Percentiles rank a stretch among this genome's conserved stretches.
These are phyloP conservation scores for Lates japonicus DNA, from an alignment of 2,797 vertebrate species.

Conservation along the genomic window DNA sequence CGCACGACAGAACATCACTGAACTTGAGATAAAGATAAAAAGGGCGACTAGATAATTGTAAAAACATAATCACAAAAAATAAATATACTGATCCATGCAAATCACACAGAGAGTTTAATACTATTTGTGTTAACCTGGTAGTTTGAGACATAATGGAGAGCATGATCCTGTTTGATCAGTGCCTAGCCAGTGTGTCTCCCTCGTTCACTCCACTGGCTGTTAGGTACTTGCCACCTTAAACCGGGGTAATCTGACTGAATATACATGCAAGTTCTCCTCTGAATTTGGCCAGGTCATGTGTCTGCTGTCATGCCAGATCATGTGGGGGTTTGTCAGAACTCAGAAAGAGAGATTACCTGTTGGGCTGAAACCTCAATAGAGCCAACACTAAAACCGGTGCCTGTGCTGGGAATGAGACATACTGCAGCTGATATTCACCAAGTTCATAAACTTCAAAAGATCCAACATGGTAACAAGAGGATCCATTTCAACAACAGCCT, in stretches of 20 bases:
- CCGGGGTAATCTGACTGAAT: conserved; percentile 14
- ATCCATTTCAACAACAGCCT: not conserved
- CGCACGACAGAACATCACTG: not conserved
- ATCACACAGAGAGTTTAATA: not conserved
- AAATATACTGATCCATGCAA: not conserved
- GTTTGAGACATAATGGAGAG: not conserved
- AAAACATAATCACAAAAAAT: not conserved
- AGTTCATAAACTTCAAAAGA: not conserved
- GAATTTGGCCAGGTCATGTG: conserved; percentile 36
- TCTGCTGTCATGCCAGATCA: conserved; percentile 40
- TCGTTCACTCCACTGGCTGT: conserved; percentile 30
- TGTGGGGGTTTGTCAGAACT: conserved; percentile 26
- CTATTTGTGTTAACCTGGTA: not conserved
- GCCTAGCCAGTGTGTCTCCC: conserved; percentile 1
- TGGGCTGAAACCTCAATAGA: conserved; percentile 10
- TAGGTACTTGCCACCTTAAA: conserved; percentile 31
- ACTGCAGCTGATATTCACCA: not conserved
- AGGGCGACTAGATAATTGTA: not conserved
- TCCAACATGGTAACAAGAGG: not conserved
- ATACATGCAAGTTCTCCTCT: not conserved
- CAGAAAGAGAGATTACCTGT: conserved; percentile 35
- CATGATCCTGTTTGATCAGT: not conserved
- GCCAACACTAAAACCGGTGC: not conserved
- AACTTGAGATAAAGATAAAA: not conserved
- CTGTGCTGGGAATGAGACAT: not conserved